Conservation (phyloP, 2,797 vertebrate species). For the Sylvia borin region DNA sequence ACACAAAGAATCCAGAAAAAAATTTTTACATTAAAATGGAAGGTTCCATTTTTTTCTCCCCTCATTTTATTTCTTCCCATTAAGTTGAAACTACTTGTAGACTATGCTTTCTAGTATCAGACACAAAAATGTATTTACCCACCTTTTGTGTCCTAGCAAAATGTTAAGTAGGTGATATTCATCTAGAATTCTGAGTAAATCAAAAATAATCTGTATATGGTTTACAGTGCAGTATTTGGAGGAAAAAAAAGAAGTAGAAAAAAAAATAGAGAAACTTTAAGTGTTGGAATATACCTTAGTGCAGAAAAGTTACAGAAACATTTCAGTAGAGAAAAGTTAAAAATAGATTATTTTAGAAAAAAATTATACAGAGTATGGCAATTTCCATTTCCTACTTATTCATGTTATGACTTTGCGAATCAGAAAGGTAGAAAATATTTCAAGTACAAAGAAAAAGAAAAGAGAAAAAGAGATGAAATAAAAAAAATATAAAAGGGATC, state of each 20-base stretch:
- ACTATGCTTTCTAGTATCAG: not conserved
- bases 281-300: not conserved
- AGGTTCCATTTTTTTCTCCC: not conserved
- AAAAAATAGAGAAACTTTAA: not conserved
- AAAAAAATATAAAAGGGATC: not conserved
- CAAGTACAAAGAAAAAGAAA: not conserved
- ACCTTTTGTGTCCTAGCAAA: not conserved
- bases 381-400: not conserved
- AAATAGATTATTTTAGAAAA: not conserved
- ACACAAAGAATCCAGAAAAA: not conserved
- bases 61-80: not conserved
- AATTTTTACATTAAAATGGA: not conserved
- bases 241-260: not conserved
- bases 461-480: not conserved
- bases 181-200: not conserved
- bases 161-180: not conserved
- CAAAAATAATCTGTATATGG: not conserved
- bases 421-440: not conserved
- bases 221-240: not conserved
- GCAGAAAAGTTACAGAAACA: not conserved
- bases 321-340: not conserved
- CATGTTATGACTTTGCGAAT: not conserved
- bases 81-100: not conserved
- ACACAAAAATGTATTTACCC: not conserved
- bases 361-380: not conserved